Conservation (phyloP, 2,797 vertebrate species). For the Psittacula echo region DNA sequence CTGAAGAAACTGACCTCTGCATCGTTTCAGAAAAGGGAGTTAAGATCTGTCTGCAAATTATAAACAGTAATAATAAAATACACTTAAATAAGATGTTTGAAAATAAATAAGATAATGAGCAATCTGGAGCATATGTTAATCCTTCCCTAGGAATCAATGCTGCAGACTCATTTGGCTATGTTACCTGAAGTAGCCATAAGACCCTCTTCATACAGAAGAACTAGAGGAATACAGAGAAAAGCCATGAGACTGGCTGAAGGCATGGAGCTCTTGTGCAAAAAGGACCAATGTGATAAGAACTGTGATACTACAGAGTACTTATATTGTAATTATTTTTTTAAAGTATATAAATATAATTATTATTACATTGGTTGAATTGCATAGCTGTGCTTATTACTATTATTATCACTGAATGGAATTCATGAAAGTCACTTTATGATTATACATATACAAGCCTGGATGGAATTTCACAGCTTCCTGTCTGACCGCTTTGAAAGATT, state of each 20-base stretch:
- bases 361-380: not conserved
- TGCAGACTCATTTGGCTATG: not conserved
- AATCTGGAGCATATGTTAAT: not conserved
- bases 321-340: not conserved
- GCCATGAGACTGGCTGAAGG: not conserved
- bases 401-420: not conserved
- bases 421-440: not conserved
- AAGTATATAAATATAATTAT: not conserved
- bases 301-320: not conserved
- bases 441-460: not conserved
- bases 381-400: not conserved
- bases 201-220: not conserved
- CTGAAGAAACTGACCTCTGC: not conserved
- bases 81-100: not conserved
- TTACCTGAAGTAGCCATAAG: not conserved
- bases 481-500: not conserved
- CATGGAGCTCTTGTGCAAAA: not conserved
- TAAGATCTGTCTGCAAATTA: not conserved
- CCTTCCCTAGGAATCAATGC: not conserved
- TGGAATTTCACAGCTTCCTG: not conserved
- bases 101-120: not conserved
- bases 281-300: not conserved
- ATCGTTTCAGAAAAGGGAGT: not conserved
- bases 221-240: not conserved
- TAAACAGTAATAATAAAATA: not conserved